These are phyloP conservation scores for Platalea minor DNA, from an alignment of 2,797 vertebrate genomes.

Conservation along the genomic window DNA sequence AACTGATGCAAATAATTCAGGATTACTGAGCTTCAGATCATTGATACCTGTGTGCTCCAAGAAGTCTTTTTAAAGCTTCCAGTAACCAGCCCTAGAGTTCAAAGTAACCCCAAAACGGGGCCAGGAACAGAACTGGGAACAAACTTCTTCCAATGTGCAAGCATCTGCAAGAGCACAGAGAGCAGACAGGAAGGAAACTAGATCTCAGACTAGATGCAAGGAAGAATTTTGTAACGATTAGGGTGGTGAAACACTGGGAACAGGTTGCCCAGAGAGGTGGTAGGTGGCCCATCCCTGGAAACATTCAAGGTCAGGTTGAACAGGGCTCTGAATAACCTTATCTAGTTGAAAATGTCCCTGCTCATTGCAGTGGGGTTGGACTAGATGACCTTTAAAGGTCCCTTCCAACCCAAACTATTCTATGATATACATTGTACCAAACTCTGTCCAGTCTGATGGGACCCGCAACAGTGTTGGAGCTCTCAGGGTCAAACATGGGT, in stretches of 20 bases:
- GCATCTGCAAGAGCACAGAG: not conserved
- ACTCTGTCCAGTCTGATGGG: not conserved
- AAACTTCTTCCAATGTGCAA: not conserved
- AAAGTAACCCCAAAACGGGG: not conserved
- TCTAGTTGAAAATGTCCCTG: not conserved
- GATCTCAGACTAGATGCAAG: not conserved
- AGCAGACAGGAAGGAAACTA: not conserved
- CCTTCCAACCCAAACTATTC: not conserved
- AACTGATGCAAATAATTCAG: not conserved
- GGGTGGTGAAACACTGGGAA: not conserved
- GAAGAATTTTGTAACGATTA: not conserved
- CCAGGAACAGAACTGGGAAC: not conserved
- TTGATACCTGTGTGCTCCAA: not conserved
- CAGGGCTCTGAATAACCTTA: rapidly evolving
- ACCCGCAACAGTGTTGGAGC: not conserved
- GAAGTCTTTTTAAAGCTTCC: not conserved
- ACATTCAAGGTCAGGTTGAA: not conserved
- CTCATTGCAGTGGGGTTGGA: not conserved
- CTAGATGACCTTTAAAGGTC: not conserved
- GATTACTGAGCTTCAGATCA: not conserved
- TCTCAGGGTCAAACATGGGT: not conserved
- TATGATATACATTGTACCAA: not conserved
- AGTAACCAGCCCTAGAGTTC: not conserved
- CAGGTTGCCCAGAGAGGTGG: not conserved
- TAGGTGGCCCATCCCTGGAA: not conserved